Conservation (phyloP, 1,140 invertebrate genomes). For the Araneus ventricosus region DNA sequence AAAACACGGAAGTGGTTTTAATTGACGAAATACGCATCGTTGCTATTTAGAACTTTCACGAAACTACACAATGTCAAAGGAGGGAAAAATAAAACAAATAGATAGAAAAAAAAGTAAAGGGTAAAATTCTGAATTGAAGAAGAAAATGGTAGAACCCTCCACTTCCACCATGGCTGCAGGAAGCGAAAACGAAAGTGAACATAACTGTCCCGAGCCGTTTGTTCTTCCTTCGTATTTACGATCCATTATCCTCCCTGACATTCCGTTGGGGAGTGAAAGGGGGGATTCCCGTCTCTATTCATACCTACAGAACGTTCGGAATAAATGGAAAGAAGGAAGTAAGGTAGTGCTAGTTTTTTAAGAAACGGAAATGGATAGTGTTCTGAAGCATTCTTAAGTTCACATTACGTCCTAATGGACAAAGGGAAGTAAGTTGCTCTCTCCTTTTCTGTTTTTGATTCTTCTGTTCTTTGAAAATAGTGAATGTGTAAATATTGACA, state of each 20-base stretch:
- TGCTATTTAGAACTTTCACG: constrained; percentile 22
- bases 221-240: constrained; percentile 45
- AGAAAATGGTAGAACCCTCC: constrained; percentile 15
- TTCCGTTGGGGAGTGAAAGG: background rate
- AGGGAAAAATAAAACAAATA: background rate
- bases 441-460: background rate
- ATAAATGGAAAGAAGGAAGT: background rate
- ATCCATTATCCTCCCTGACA: constrained; percentile 54
- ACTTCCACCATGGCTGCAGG: background rate
- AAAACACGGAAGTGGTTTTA: background rate
- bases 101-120: background rate
- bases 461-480: too few species aligned
- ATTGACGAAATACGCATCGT: background rate
- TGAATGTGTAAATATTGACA: too few species aligned
- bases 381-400: background rate
- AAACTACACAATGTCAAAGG: background rate
- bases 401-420: background rate
- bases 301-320: background rate
- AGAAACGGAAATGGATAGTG: constrained; percentile 45
- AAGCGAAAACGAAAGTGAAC: constrained; percentile 45
- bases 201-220: constrained; percentile 45
- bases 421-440: background rate
- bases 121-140: background rate
- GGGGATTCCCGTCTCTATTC: constrained; percentile 5
- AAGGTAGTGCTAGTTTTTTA: background rate